Percentiles rank a stretch among this genome's conserved stretches.
These are phyloP conservation scores for Palythoa grandis DNA, from an alignment of 92 coral and sea anemone genomes.

Conservation along the genomic window DNA sequence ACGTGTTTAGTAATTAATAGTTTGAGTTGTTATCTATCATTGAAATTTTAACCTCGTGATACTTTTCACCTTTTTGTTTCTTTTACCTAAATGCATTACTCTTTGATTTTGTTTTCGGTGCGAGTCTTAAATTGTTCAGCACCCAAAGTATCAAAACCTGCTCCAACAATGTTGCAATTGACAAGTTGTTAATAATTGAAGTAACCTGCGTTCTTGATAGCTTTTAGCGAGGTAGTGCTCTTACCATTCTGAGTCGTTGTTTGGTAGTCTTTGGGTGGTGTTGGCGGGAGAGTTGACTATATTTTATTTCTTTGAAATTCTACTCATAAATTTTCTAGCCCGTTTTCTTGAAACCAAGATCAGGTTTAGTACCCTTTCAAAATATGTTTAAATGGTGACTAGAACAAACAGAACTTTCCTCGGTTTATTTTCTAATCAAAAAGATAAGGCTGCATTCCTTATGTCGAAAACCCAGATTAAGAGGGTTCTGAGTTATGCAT, in stretches of 20 bases:
- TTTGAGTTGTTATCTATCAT: background rate
- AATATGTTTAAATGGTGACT: background rate
- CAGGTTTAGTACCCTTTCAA: background rate
- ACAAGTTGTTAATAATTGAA: slow-evolving; percentile 10
- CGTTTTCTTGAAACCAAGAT: background rate
- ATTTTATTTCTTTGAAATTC: background rate
- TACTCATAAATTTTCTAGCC: background rate
- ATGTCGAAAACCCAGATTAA: slow-evolving; percentile 47
- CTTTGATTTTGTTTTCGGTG: slow-evolving; percentile 10
- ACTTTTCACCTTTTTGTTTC: slow-evolving; percentile 4
- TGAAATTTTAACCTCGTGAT: background rate
- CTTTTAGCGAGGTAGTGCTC: background rate
- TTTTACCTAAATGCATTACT: background rate
- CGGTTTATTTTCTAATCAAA: slow-evolving; percentile 43
- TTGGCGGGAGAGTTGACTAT: background rate
- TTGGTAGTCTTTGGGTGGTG: slow-evolving; percentile 1
- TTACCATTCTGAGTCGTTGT: too few relatives aligned
- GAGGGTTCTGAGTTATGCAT: slow-evolving; percentile 16
- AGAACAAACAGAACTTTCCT: slow-evolving; percentile 31
- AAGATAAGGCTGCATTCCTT: slow-evolving; percentile 49
- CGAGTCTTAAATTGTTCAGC: slow-evolving; percentile 17
- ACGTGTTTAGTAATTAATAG: background rate
- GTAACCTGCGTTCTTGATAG: background rate
- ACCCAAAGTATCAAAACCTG: background rate
- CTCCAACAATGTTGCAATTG: background rate